Evolutionary conservation across 2,888 invertebrate genomes (phyloP).

Genomic region (Conomelus anceps): DNA sequence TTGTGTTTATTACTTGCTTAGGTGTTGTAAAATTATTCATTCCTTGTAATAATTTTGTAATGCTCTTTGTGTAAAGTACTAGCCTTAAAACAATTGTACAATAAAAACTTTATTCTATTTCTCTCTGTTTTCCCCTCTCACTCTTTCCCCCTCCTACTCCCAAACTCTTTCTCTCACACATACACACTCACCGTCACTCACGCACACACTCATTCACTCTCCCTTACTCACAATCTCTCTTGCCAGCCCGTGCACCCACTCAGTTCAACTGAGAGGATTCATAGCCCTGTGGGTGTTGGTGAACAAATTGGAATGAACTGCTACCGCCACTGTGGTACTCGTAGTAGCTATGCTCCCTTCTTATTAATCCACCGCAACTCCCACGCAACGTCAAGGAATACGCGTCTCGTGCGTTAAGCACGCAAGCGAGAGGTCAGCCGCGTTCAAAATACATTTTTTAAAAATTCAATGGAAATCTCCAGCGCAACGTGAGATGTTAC

Average conservation of each 20-base stretch:
- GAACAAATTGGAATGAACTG: background rate
- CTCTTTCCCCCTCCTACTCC: no score
- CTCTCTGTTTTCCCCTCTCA: no score
- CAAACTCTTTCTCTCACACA: no score
- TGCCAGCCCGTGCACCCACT: background rate
- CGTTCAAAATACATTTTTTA: background rate
- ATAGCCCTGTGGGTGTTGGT: background rate
- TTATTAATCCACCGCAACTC: background rate
- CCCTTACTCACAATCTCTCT: background rate
- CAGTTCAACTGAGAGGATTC: background rate
- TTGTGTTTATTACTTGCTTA: no score
- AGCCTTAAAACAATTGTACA: no score
- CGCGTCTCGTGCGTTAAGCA: background rate
- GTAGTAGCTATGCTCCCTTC: background rate
- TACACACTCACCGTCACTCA: no score
- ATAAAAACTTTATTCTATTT: no score
- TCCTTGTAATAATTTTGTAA: no score
- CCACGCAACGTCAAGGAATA: background rate
- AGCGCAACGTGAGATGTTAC: background rate
- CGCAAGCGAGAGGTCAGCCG: background rate
- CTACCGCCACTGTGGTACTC: no score
- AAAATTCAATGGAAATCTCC: background rate
- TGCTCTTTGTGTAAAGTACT: no score
- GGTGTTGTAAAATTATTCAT: no score
- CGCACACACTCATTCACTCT: no score